These are phyloP conservation scores for Brachyalestes nurse DNA, from an alignment of 2,797 vertebrate species.

Conservation along the genomic window DNA sequence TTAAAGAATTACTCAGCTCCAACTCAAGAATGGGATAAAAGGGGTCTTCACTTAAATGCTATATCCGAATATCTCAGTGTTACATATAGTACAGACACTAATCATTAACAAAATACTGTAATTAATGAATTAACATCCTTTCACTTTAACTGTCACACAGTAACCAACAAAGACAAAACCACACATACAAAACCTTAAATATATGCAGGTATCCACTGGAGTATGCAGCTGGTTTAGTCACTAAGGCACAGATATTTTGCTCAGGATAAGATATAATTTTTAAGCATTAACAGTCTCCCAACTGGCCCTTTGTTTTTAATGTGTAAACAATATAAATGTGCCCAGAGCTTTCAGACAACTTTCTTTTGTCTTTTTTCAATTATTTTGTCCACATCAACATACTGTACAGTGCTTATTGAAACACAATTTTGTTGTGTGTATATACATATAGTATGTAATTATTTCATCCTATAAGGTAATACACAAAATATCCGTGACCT, in stretches of 20 bases:
- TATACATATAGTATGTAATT: background rate
- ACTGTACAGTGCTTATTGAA: constrained; percentile 17
- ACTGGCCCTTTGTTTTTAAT: constrained; percentile 12
- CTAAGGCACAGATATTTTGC: constrained; percentile 33
- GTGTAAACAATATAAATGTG: constrained; percentile 2
- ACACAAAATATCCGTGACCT: background rate
- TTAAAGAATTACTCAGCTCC: background rate
- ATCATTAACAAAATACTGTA: background rate
- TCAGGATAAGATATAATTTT: constrained; percentile 45
- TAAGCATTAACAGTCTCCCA: constrained; percentile 37
- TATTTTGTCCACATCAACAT: constrained; percentile 4
- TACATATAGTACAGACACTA: constrained; percentile 1
- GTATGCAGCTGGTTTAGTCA: constrained; percentile 32
- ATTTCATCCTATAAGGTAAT: background rate
- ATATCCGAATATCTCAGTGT: constrained; percentile 11
- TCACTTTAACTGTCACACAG: background rate
- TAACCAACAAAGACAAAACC: constrained; percentile 9
- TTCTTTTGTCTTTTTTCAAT: constrained; percentile 5
- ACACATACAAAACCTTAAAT: constrained; percentile 5
- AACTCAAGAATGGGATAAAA: background rate
- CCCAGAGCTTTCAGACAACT: constrained; percentile 22
- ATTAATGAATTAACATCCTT: background rate
- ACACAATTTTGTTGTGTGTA: constrained; percentile 5
- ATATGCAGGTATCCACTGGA: constrained; percentile 35
- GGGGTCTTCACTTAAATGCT: background rate